Conservation (phyloP, 2,797 vertebrate genomes). For the Acrossocheilus wenchowensis region DNA sequence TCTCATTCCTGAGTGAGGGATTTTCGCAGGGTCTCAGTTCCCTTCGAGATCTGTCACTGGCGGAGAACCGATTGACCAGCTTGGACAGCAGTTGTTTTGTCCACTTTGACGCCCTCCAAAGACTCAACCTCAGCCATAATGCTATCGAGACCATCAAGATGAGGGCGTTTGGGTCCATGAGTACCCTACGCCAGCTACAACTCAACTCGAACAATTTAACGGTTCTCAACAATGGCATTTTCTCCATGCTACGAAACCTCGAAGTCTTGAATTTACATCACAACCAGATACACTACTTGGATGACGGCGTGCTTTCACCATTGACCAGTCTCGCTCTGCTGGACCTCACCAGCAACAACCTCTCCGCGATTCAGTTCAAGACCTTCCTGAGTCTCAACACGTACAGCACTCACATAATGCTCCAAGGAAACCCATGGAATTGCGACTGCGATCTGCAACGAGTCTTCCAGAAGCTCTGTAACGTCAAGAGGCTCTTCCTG, state of each 20-base stretch:
- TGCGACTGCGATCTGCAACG: slow-evolving; percentile 86
- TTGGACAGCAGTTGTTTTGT: slow-evolving; percentile 72
- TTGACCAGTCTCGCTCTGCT: slow-evolving; percentile 78
- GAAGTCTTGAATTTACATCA: slow-evolving; percentile 79
- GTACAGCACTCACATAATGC: slow-evolving; percentile 80
- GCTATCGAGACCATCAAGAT: slow-evolving; percentile 71
- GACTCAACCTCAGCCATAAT: slow-evolving; percentile 79
- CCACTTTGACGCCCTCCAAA: slow-evolving; percentile 79
- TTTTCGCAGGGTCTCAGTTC: slow-evolving; percentile 77
- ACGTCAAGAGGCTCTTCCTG: slow-evolving; percentile 78
- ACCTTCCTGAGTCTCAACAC: slow-evolving; percentile 80
- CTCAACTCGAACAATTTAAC: slow-evolving; percentile 76
- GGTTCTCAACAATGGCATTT: slow-evolving; percentile 71
- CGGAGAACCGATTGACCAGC: slow-evolving; percentile 74
- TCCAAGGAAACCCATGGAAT: slow-evolving; percentile 81
- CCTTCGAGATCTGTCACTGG: slow-evolving; percentile 77
- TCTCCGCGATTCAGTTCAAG: slow-evolving; percentile 77
- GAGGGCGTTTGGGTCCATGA: slow-evolving; percentile 77
- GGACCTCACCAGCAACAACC: slow-evolving; percentile 74
- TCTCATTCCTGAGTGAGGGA: slow-evolving; percentile 69
- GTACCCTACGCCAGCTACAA: slow-evolving; percentile 75
- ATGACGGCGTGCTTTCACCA: slow-evolving; percentile 72
- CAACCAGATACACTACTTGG: slow-evolving; percentile 74
- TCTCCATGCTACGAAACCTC: slow-evolving; percentile 82
- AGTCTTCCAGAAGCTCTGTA: slow-evolving; percentile 80